Percentiles rank a stretch among this genome's conserved stretches.
These are phyloP conservation scores for Tylochromis polylepis DNA, from an alignment of 2,113 vertebrate species.

Conservation along the genomic window DNA sequence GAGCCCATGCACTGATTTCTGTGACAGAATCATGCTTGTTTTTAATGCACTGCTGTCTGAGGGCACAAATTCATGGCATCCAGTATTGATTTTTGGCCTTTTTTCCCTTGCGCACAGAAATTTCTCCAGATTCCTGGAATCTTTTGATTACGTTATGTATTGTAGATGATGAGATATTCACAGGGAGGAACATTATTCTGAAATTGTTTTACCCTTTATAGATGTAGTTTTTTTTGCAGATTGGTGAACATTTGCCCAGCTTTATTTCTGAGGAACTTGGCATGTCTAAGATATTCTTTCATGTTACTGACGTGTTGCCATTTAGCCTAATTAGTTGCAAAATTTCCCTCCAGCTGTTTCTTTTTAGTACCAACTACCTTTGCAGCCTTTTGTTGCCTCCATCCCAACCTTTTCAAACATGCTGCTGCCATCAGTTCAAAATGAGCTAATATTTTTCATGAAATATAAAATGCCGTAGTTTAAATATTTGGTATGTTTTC, in stretches of 20 bases:
- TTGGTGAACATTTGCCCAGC: not conserved
- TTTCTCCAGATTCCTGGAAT: not conserved
- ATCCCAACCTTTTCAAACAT: not conserved
- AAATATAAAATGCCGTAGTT: not conserved
- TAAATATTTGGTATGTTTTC: not conserved
- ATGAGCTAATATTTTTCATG: not conserved
- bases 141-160: not conserved
- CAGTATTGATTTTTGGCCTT: not conserved
- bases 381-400: not conserved
- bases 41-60: not conserved
- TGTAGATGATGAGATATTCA: not conserved
- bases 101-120: not conserved
- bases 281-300: not conserved
- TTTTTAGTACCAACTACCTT: not conserved
- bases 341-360: not conserved
- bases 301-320: not conserved
- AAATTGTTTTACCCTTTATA: not conserved
- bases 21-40: not conserved
- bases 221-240: not conserved
- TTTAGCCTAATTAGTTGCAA: not conserved
- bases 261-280: not conserved
- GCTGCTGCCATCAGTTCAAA: not conserved
- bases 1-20: not conserved
- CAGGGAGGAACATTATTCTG: not conserved
- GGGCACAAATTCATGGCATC: not conserved